Base-by-base conservation (phyloP, 1,140 invertebrate species). In the Trinorchestia longiramus region DNA sequence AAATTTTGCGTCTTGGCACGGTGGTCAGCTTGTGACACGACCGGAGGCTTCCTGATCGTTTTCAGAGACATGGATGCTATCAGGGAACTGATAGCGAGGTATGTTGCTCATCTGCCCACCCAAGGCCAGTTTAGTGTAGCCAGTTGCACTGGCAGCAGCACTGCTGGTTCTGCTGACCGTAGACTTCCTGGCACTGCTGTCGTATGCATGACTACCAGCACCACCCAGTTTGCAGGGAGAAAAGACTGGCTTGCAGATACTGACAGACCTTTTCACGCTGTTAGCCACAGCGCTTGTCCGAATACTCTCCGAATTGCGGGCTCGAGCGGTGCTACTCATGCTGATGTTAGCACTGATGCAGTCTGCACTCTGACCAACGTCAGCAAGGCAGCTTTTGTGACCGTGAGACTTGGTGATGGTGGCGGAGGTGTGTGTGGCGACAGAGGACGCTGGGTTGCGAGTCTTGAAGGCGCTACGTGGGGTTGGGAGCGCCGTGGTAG, bases 21-120 rank as follows among this genome's bases (percentile, higher is more conserved):
- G 11, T 43, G 77, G 42, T 95, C 95, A 40, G 40, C 95, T 40
- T 45, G 41, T 47, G 92, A 94, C 43, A 47, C 44, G 47, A 94
- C 43, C 45, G 92, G 92, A 45, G 92, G 92, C 41, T 47, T 47
- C 40, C 47, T 94, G 92, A 11, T 94, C 4, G 92, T 44, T 11
- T 41, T 43, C 92, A 4, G 88, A 90, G 8, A 41, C 88, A n/a
- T 43, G 43, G 6, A 15, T 40, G 43, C 44, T 44, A 28, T 6
- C 92, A 94, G 6, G 11, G 43, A 94, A 47, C 44, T 94, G 92
- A 11, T 43, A 47, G 3, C 92, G 92, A 47, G 92, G 92, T 44
- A 94, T 43, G 43, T 94, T 94, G 41, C 92, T 94, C 95, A n/a
- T n/a, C n/a, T n/a, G n/a, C n/a, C 36, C 43, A 0, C 92, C 92